These are phyloP conservation scores for Trichonephila clavata DNA, from an alignment of 1,140 invertebrate genomes.

Conservation along the genomic window DNA sequence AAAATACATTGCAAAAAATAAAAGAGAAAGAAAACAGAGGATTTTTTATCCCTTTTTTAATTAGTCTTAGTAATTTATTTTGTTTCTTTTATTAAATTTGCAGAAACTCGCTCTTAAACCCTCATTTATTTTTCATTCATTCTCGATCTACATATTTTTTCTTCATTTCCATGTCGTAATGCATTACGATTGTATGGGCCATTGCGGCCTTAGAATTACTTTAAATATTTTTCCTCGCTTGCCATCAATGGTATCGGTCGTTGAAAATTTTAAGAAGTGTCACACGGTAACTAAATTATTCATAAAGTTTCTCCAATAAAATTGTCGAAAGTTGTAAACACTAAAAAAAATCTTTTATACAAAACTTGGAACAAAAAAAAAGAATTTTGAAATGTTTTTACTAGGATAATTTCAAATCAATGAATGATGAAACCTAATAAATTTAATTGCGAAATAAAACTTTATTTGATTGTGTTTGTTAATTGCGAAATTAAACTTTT, in stretches of 20 bases:
- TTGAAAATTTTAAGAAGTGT: neutral
- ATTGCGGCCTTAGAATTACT: slow-evolving; percentile 13
- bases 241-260: neutral
- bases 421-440: too few relatives aligned
- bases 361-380: neutral
- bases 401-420: neutral
- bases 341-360: neutral
- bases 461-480: too few relatives aligned
- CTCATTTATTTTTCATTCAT: slow-evolving; percentile 19
- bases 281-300: neutral
- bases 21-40: neutral
- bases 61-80: slow-evolving; percentile 15
- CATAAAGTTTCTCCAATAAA: neutral
- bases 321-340: neutral
- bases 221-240: neutral
- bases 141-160: neutral
- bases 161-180: neutral
- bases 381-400: neutral
- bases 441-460: too few relatives aligned
- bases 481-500: too few relatives aligned
- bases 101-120: slow-evolving; percentile 19
- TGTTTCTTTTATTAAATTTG: slow-evolving; percentile 39
- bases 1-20: slow-evolving; percentile 5
- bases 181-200: neutral
- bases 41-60: neutral